These are phyloP conservation scores for Phlogophora meticulosa DNA, from an alignment of 2,888 invertebrate genomes.

Conservation along the genomic window DNA sequence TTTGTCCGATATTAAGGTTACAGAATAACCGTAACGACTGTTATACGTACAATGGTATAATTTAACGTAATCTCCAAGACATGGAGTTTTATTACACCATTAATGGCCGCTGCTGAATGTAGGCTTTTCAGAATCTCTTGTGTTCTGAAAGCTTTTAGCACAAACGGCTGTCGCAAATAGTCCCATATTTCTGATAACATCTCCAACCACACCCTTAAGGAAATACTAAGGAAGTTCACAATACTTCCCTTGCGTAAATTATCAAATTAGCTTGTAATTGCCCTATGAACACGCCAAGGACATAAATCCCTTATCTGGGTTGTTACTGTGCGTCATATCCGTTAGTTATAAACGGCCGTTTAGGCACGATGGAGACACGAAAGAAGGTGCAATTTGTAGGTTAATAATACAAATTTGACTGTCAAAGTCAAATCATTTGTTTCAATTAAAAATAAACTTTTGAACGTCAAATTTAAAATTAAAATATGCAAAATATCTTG, in stretches of 20 bases:
- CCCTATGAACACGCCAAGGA: conserved; percentile 31
- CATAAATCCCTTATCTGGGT: conserved; percentile 38
- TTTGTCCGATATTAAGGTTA: conserved; percentile 17
- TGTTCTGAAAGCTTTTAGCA: background rate
- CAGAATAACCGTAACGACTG: background rate
- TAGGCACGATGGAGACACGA: background rate
- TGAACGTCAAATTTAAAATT: no score
- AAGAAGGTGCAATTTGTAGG: conserved; percentile 7
- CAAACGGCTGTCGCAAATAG: conserved; percentile 1
- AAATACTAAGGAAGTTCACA: conserved; percentile 32
- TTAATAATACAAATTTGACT: no score
- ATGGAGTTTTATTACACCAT: conserved; percentile 36
- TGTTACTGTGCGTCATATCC: conserved; percentile 29
- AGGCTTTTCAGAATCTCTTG: conserved; percentile 3
- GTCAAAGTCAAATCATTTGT: no score
- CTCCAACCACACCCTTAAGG: conserved; percentile 15
- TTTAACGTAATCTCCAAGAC: conserved; percentile 18
- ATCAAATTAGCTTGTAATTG: conserved; percentile 52
- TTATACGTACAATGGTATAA: background rate
- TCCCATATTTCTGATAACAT: conserved; percentile 22
- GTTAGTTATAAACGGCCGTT: conserved; percentile 11
- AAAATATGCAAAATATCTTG: no score
- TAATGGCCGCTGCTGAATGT: conserved; percentile 16
- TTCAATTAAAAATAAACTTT: no score
- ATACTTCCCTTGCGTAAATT: conserved; percentile 18